These are phyloP conservation scores for Galaxias olidus DNA, from an alignment of 2,797 vertebrate species.

Conservation along the genomic window DNA sequence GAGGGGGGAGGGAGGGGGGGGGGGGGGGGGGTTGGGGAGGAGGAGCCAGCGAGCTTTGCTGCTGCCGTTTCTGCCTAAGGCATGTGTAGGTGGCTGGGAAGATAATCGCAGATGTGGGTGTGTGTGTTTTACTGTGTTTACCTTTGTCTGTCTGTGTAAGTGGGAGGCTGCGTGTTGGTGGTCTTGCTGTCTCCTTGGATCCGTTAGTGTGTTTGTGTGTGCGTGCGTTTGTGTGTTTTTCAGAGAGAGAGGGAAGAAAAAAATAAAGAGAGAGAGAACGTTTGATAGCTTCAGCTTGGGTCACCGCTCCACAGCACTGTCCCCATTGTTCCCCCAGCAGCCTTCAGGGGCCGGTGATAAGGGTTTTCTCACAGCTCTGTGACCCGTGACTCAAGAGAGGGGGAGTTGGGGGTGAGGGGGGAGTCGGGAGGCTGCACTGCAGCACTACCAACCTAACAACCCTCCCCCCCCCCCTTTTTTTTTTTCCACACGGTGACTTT, in stretches of 20 bases:
- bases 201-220: neutral
- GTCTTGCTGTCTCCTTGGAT: constrained; percentile 11
- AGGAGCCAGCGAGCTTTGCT: too few relatives aligned
- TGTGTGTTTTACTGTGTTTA: neutral
- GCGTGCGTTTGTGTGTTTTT: neutral
- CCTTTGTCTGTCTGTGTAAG: neutral
- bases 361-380: constrained; percentile 51
- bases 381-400: constrained; percentile 43
- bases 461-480: constrained; percentile 23
- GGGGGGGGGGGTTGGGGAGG: too few relatives aligned
- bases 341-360: constrained; percentile 46
- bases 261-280: neutral
- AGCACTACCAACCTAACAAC: constrained; percentile 43
- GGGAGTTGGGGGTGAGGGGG: neutral
- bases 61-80: neutral
- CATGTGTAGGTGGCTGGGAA: neutral
- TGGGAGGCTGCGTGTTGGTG: constrained; percentile 14
- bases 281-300: constrained; percentile 6
- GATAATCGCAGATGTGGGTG: neutral
- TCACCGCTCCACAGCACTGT: constrained; percentile 14
- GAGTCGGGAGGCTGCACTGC: constrained; percentile 52
- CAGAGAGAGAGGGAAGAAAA: too few relatives aligned
- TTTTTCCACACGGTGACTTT: constrained; percentile 35
- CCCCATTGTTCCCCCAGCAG: constrained; percentile 44
- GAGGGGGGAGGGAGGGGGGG: neutral